Conservation (phyloP, 2,113 vertebrate species). For the Hyaena hyaena region DNA sequence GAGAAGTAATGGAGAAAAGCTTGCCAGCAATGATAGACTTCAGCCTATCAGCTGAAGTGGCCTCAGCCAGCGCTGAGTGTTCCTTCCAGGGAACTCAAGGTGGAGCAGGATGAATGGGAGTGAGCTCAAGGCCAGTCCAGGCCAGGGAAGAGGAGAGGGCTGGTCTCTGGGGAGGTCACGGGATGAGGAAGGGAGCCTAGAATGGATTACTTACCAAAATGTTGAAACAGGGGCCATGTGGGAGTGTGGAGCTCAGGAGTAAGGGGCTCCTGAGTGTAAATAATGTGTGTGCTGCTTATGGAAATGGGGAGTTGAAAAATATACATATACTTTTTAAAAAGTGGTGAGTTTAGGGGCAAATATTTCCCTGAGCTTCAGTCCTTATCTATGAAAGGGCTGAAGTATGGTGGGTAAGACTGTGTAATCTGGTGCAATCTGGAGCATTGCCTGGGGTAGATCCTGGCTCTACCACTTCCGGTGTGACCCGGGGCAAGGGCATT, state of each 20-base stretch:
- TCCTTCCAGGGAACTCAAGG: slow-evolving; percentile 60
- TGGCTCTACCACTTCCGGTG: background rate
- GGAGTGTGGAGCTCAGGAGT: background rate
- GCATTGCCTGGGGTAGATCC: background rate
- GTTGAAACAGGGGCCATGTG: background rate
- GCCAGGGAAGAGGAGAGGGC: background rate
- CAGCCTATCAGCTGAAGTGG: background rate
- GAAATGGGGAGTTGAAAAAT: background rate
- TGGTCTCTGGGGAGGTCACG: background rate
- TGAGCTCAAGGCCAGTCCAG: slow-evolving; percentile 52
- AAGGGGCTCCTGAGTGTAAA: background rate
- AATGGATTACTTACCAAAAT: background rate
- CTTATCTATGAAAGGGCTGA: background rate
- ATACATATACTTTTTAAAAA: too few relatives aligned
- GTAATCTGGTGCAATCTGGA: background rate
- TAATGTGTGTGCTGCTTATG: background rate
- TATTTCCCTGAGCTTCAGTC: background rate
- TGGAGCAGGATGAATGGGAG: slow-evolving; percentile 58
- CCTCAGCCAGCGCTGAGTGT: background rate
- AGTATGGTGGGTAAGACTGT: background rate
- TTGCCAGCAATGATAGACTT: background rate
- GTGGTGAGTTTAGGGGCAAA: background rate
- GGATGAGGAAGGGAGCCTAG: background rate
- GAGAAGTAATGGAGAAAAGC: background rate
- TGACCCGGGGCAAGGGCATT: background rate